Conservation (phyloP, 2,888 invertebrate genomes). For the Scotopteryx bipunctaria region DNA sequence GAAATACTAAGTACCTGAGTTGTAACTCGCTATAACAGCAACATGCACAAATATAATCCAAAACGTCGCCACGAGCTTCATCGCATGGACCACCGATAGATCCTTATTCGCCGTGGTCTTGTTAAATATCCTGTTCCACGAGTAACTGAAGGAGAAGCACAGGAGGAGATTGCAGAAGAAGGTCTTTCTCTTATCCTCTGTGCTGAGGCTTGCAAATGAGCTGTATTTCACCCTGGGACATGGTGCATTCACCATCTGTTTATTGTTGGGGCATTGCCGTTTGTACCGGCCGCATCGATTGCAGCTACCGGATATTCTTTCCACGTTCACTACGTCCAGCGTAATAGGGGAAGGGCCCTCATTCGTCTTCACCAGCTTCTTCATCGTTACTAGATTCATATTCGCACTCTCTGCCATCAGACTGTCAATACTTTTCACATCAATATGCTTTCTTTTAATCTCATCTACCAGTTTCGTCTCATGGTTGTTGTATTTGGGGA, state of each 20-base stretch:
- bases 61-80: slow-evolving; percentile 85
- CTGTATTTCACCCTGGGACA: slow-evolving; percentile 65
- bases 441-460: slow-evolving; percentile 40
- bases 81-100: slow-evolving; percentile 81
- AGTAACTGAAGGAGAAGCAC: slow-evolving; percentile 71
- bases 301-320: slow-evolving; percentile 61
- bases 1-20: slow-evolving; percentile 74
- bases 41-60: slow-evolving; percentile 87
- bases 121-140: slow-evolving; percentile 70
- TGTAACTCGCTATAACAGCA: slow-evolving; percentile 85
- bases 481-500: slow-evolving; percentile 62
- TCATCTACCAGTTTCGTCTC: slow-evolving; percentile 44
- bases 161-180: slow-evolving; percentile 58
- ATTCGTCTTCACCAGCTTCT: slow-evolving; percentile 44
- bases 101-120: slow-evolving; percentile 78
- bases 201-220: slow-evolving; percentile 61
- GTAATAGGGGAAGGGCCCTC: slow-evolving; percentile 63
- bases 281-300: slow-evolving; percentile 72
- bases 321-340: slow-evolving; percentile 67
- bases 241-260: slow-evolving; percentile 45
- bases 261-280: slow-evolving; percentile 62
- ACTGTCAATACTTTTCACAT: slow-evolving; percentile 45
- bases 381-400: slow-evolving; percentile 58
- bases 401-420: slow-evolving; percentile 51
- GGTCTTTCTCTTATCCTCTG: slow-evolving; percentile 55